phyloP scores from a whole-genome alignment of 2,113 vertebrate genomes.

The Tetrax tetrax region DNA sequence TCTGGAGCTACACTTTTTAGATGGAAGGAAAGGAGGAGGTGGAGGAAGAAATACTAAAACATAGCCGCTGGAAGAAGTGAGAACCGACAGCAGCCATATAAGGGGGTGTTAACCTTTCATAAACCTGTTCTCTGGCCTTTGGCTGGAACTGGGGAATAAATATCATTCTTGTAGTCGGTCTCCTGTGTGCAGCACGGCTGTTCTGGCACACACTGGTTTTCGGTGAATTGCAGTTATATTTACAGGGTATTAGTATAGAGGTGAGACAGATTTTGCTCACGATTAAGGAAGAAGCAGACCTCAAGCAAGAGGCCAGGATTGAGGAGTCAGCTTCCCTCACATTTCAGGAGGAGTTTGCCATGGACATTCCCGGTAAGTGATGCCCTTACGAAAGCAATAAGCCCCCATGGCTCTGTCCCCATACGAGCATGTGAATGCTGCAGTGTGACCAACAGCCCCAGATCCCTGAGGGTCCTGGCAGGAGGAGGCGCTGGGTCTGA shows the following conservation, averaged over 20 bases:
- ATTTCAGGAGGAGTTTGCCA: neutral
- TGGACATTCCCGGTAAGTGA: neutral
- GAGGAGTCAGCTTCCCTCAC: rapidly evolving
- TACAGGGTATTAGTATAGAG: neutral
- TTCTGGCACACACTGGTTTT: neutral
- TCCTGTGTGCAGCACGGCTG: neutral
- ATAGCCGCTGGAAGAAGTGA: neutral
- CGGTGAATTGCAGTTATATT: neutral
- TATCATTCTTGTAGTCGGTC: neutral
- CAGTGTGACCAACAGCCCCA: neutral
- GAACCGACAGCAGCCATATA: conserved; percentile 49
- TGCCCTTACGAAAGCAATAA: neutral
- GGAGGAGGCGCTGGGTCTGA: neutral
- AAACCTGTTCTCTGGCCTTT: conserved; percentile 51
- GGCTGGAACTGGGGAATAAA: conserved; percentile 22
- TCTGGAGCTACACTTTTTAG: neutral
- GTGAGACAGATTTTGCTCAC: neutral
- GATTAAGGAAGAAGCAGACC: neutral
- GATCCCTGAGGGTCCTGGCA: neutral
- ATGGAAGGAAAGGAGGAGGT: neutral
- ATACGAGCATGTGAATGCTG: neutral
- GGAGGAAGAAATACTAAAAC: neutral
- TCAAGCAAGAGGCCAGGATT: neutral
- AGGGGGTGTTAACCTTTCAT: conserved; percentile 58
- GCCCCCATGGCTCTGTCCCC: neutral